Evolutionary conservation across 2,797 vertebrate genomes (phyloP), one percentile per base, ranked within the genome.

Genomic region (Rhynchotus rufescens): DNA sequence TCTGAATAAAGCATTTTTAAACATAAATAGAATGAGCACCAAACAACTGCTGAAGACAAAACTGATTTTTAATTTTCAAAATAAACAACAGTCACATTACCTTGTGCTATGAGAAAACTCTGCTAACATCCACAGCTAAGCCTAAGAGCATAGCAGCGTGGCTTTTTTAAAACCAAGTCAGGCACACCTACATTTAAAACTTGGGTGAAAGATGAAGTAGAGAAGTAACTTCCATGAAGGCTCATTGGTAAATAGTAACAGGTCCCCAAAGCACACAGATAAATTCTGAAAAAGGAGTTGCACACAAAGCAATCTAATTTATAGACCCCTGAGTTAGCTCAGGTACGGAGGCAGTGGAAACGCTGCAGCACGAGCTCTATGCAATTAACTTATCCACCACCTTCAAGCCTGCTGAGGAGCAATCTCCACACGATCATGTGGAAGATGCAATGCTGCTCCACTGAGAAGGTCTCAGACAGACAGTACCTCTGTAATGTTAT

Each of bases 1-100:
- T 11, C 5, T 61, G 8, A 57, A 67, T 45, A 62, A 54, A 28
- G 16, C 23, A 30, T 17, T 45, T 71, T 84, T 40, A 65, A 61
- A 54, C 54, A n/a, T 72, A 91, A 85, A 83, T 83, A 92, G 72
- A 80, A 93, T 87, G 80, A 80, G 11, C 34, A 93, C 42, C 66
- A 69, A 17, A 69, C 38, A 73, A 26, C 38, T 74, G 60, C 28
- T 61, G 40, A 92, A 88, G 67, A 93, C 74, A 86, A 93, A 89
- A 67, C 40, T 61, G 60, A 54, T 84, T 91, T 92, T 92, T 88
- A 17, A 90, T 82, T 90, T 77, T 62, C 61, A 77, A 93, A 89
- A n/a, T n/a, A 52, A 66, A 77, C 25, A 0, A 0, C 42, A 59
- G 77, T 83, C 56, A 76, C 7, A 0, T 85, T 82, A 75, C 36